Conservation (phyloP, 2,888 invertebrate species). For the Bombylius major region DNA sequence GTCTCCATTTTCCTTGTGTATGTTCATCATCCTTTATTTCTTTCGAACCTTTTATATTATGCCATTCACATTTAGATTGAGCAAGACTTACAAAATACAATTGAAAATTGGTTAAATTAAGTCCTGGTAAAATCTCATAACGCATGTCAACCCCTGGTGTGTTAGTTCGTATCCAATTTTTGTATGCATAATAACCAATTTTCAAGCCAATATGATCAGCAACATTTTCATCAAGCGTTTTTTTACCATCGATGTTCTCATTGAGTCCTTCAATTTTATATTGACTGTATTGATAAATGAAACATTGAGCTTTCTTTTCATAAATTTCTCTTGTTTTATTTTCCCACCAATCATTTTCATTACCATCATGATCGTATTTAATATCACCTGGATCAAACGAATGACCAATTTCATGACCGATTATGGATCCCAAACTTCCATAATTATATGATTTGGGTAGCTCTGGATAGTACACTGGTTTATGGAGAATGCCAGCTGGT, state of each 20-base stretch:
- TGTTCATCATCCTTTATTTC: neutral
- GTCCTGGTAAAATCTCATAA: neutral
- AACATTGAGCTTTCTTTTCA: neutral
- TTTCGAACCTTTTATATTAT: too few relatives aligned
- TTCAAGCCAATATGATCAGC: neutral
- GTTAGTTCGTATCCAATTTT: neutral
- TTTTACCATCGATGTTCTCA: neutral
- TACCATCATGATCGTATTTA: neutral
- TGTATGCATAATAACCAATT: neutral
- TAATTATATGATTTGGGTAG: conserved; percentile 1
- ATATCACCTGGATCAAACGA: neutral
- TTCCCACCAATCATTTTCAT: neutral
- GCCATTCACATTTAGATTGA: neutral
- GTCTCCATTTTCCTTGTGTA: neutral
- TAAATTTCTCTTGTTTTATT: neutral
- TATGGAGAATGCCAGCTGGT: neutral
- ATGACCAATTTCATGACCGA: conserved; percentile 3
- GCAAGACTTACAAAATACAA: conserved; percentile 1
- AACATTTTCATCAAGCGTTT: neutral
- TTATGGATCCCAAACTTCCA: conserved; percentile 1
- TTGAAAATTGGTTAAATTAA: neutral
- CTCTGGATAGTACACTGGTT: neutral
- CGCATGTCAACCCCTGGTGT: neutral
- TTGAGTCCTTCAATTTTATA: neutral
- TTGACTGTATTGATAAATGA: neutral